phyloP scores from a whole-genome alignment of 2,888 invertebrate species.

The Drosophila nigritarsus region DNA sequence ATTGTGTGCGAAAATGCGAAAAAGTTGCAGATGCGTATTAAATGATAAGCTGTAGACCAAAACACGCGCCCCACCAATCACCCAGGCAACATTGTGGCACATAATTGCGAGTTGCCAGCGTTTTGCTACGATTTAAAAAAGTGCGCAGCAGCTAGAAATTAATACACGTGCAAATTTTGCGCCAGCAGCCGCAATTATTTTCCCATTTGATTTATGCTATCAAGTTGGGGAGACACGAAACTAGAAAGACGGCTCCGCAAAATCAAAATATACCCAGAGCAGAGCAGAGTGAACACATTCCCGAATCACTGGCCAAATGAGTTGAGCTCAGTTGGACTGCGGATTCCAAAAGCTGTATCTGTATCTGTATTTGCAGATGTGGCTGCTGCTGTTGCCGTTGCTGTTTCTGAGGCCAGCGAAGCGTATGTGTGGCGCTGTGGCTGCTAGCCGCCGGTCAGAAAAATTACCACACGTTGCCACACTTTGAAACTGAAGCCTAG shows the following conservation, averaged over 20 bases:
- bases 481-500: conserved; percentile 67
- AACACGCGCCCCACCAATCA: conserved; percentile 59
- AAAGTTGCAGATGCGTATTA: conserved; percentile 72
- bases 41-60: conserved; percentile 63
- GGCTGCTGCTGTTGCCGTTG: neutral
- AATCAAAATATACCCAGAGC: conserved; percentile 25
- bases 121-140: conserved; percentile 74
- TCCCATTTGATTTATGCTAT: conserved; percentile 80
- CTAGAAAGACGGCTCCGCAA: neutral
- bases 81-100: conserved; percentile 43
- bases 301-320: conserved; percentile 68
- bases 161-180: conserved; percentile 79
- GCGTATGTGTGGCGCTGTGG: conserved; percentile 67
- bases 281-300: conserved; percentile 47
- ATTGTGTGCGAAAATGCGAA: conserved; percentile 65
- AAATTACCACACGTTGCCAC: conserved; percentile 74
- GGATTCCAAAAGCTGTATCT: conserved; percentile 14
- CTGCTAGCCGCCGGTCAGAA: conserved; percentile 56
- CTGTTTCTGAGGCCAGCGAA: conserved; percentile 39
- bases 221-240: conserved; percentile 37
- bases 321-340: conserved; percentile 14
- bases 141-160: conserved; percentile 49
- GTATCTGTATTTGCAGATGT: conserved; percentile 20
- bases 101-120: conserved; percentile 71
- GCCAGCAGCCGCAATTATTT: conserved; percentile 81